phyloP scores from a whole-genome alignment of 2,113 vertebrate species.

The Aythya baeri region DNA sequence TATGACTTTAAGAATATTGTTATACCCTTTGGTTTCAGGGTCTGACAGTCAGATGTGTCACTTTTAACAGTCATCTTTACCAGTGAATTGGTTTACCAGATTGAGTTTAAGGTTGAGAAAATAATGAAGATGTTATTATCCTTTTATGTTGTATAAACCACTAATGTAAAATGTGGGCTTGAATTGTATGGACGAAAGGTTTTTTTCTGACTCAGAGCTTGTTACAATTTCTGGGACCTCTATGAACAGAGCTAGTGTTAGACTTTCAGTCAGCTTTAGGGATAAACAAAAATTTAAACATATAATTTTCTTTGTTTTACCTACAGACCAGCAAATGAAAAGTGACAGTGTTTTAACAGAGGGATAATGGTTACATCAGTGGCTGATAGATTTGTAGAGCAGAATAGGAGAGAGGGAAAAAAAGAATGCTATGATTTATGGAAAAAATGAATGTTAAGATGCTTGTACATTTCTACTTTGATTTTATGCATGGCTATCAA shows the following conservation, averaged over 20 bases:
- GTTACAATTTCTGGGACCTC: neutral
- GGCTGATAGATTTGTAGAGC: neutral
- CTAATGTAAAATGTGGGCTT: neutral
- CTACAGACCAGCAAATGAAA: neutral
- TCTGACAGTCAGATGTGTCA: neutral
- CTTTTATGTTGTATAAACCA: neutral
- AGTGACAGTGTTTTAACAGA: neutral
- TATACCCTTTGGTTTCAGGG: neutral
- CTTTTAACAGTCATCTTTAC: neutral
- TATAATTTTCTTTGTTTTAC: too few relatives aligned
- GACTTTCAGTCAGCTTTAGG: neutral
- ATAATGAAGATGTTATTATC: neutral
- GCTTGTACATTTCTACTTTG: neutral
- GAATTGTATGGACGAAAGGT: neutral
- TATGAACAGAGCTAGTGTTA: neutral
- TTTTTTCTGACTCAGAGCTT: neutral
- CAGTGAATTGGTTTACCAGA: neutral
- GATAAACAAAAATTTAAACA: too few relatives aligned
- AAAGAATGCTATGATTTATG: neutral
- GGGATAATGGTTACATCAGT: neutral
- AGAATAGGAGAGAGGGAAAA: neutral
- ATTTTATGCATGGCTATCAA: neutral
- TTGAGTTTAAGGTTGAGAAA: neutral
- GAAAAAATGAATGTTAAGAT: neutral
- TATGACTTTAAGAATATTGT: neutral